These are phyloP conservation scores for Tapirus terrestris DNA, from an alignment of 2,113 vertebrate species.

Conservation along the genomic window DNA sequence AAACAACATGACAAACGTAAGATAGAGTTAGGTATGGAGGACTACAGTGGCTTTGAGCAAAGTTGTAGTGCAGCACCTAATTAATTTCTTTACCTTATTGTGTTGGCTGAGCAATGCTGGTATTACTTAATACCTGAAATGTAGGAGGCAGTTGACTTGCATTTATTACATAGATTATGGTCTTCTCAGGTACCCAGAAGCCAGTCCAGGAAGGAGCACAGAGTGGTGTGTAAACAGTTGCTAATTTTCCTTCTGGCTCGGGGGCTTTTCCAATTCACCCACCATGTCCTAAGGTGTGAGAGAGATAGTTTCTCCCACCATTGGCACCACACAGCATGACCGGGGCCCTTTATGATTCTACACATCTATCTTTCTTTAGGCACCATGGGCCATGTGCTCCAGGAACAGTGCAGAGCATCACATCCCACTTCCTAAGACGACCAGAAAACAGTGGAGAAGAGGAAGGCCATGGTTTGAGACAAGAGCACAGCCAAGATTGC, in stretches of 20 bases:
- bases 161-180: neutral
- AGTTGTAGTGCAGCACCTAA: neutral
- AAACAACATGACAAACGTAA: accelerated
- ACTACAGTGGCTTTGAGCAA: neutral
- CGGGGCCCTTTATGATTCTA: neutral
- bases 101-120: neutral
- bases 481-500: neutral
- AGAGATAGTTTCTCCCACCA: neutral
- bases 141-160: neutral
- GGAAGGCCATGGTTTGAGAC: neutral
- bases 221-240: neutral
- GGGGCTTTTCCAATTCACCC: neutral
- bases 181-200: neutral
- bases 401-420: accelerated
- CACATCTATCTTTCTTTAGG: neutral
- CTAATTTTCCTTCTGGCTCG: neutral
- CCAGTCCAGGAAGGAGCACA: neutral
- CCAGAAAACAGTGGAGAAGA: neutral
- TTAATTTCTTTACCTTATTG: neutral
- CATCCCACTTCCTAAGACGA: neutral
- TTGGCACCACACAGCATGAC: neutral
- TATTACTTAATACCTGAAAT: neutral
- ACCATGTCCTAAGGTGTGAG: neutral
- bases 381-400: no score
- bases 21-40: neutral